Base-by-base conservation (phyloP, 2,888 invertebrate species). In the Polymixis flavicincta region DNA sequence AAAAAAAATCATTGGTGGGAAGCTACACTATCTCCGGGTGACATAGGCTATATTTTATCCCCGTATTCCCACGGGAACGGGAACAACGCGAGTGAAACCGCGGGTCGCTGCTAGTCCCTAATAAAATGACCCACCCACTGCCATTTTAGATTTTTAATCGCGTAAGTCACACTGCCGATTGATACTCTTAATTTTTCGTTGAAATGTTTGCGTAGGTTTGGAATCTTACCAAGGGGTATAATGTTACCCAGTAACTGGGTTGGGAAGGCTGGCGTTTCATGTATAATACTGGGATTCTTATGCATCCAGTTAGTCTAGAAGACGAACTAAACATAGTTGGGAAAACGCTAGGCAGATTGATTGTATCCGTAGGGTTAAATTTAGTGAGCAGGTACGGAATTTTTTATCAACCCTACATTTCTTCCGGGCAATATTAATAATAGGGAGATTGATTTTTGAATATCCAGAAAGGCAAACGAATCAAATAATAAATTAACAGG, bases 181-280 rank as follows among this genome's bases (percentile, higher is more conserved):
- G 61, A 61, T 32, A 66, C 61, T 32, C 64, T 64, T 0, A 55
- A 52, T 61, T 55, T 67, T 59, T 50, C 42, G 9, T 37, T 37
- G 5, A 37, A 37, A 37, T 37, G 37, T 6, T 5, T 66, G 48
- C 54, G 28, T 57, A 61, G n/a, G 60, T 32, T 50, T 52, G 52
- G 22, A 52, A 8, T 50, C 8, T 19, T 50, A 52, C 22, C 17
- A 19, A 19, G 50, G 19, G 50, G 7, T 37, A 50, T 50, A 5
- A 13, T 19, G 50, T 17, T 50, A 50, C 19, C 22, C 8, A 52
- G 52, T 52, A 52, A 52, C 22, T 52, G 52, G 52, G 52, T 52
- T 22, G 52, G 8, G 52, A 9, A 22, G 52, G 52, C 22, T 22
- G 22, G 1, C 9, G 22, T 17, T 52, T 22, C 9, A 22, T 22